Conservation (phyloP, 1,140 invertebrate genomes). For the Gonioctena quinquepunctata region DNA sequence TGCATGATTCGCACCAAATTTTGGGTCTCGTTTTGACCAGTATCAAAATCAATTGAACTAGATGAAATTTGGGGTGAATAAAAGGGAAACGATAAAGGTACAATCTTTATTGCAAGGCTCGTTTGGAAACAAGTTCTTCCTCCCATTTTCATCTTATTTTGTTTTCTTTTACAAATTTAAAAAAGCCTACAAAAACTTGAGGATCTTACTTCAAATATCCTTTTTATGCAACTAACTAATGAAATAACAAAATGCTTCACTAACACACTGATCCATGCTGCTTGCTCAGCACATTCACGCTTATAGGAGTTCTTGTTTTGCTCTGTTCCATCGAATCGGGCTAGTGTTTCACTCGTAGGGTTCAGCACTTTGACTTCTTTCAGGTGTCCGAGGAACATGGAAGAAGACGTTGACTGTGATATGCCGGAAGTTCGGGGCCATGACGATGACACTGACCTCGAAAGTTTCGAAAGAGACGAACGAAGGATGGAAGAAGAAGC, state of each 20-base stretch:
- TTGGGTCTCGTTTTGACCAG: no score
- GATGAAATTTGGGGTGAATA: no score
- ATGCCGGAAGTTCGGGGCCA: slow-evolving; percentile 44
- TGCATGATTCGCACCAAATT: neutral
- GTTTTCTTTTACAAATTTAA: no score
- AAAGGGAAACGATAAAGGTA: no score
- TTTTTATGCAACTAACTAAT: neutral
- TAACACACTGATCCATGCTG: slow-evolving; percentile 51
- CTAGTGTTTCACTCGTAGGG: no score
- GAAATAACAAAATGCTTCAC: neutral
- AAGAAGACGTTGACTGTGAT: slow-evolving; percentile 52
- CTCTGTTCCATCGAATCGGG: neutral
- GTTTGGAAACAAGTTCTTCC: no score
- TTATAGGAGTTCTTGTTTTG: slow-evolving; percentile 10
- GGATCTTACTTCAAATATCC: neutral
- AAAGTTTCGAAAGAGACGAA: slow-evolving; percentile 60
- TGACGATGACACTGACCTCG: slow-evolving; percentile 52
- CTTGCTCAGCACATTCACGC: slow-evolving; percentile 49
- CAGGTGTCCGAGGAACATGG: slow-evolving; percentile 31
- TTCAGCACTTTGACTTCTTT: neutral
- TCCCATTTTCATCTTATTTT: no score
- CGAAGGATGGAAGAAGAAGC: slow-evolving; percentile 58
- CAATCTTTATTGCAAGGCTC: no score
- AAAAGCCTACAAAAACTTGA: no score
- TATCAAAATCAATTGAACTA: no score